Evolutionary conservation across 2,797 vertebrate genomes (phyloP).

Genomic region (Trichosurus vulpecula): DNA sequence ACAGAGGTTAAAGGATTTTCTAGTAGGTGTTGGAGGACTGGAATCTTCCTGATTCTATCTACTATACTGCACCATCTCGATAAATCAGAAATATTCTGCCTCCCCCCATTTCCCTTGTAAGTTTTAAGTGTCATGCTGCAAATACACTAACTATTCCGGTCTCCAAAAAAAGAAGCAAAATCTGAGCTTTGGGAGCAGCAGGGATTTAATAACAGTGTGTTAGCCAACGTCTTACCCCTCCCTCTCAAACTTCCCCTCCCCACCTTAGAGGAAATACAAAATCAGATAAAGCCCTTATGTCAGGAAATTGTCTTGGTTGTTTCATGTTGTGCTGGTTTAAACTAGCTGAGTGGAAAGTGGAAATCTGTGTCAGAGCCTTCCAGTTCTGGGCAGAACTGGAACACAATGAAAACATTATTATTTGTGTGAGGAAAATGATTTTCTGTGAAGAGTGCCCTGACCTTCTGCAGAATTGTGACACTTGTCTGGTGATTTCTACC

Average conservation of each 20-base stretch:
- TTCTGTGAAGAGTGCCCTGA: neutral
- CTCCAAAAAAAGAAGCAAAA: constrained; percentile 14
- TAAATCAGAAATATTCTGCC: neutral
- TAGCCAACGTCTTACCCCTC: constrained; percentile 9
- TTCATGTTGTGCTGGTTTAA: neutral
- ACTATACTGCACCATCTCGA: neutral
- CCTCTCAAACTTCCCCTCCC: neutral
- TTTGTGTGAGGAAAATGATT: neutral
- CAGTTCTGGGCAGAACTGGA: neutral
- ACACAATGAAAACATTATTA: neutral
- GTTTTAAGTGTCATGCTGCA: neutral
- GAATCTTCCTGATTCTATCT: neutral
- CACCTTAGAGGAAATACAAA: constrained; percentile 38
- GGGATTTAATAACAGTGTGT: constrained; percentile 15
- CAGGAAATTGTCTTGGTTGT: constrained; percentile 59
- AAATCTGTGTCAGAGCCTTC: constrained; percentile 43
- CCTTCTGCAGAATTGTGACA: neutral
- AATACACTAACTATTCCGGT: neutral
- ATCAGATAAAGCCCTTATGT: constrained; percentile 47
- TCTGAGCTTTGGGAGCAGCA: neutral
- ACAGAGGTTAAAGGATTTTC: neutral
- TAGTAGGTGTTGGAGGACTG: neutral
- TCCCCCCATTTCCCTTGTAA: neutral
- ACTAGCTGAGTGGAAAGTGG: constrained; percentile 44
- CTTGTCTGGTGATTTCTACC: neutral